Conservation (phyloP, 2,797 vertebrate genomes). For the Pelodytes ibericus region DNA sequence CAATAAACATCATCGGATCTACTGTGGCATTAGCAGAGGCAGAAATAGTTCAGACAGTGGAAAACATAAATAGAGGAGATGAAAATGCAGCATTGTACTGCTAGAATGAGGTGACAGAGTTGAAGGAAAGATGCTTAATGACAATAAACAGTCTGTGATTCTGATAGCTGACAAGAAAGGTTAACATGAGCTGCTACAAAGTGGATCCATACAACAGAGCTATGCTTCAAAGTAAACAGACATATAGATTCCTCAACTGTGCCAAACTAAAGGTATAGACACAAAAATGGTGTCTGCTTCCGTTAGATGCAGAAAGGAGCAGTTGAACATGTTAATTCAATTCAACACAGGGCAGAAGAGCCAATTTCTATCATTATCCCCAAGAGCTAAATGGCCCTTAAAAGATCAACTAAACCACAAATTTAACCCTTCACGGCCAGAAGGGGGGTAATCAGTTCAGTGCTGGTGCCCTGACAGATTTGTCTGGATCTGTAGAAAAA, state of each 20-base stretch:
- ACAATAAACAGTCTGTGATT: not conserved
- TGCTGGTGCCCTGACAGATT: too few species aligned
- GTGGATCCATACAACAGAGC: not conserved
- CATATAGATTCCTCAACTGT: conserved; percentile 12
- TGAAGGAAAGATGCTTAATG: too few species aligned
- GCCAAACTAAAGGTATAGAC: conserved; percentile 18
- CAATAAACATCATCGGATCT: not conserved
- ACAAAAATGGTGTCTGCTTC: not conserved
- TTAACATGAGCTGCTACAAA: not conserved
- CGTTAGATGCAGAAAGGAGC: too few species aligned
- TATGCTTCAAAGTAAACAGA: not conserved
- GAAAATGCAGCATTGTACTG: too few species aligned
- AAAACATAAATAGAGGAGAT: not conserved
- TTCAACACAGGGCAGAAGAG: too few species aligned
- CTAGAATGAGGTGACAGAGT: not conserved
- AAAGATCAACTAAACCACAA: too few species aligned
- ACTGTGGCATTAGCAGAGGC: not conserved
- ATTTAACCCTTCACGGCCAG: too few species aligned
- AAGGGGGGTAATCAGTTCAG: too few species aligned
- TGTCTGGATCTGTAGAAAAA: too few species aligned
- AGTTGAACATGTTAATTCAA: too few species aligned
- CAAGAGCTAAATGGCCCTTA: too few species aligned
- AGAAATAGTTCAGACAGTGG: not conserved
- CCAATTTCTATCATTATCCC: too few species aligned
- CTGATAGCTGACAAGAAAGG: not conserved